phyloP scores from a whole-genome alignment of 2,888 invertebrate genomes.

The Leucophora obtusa region DNA sequence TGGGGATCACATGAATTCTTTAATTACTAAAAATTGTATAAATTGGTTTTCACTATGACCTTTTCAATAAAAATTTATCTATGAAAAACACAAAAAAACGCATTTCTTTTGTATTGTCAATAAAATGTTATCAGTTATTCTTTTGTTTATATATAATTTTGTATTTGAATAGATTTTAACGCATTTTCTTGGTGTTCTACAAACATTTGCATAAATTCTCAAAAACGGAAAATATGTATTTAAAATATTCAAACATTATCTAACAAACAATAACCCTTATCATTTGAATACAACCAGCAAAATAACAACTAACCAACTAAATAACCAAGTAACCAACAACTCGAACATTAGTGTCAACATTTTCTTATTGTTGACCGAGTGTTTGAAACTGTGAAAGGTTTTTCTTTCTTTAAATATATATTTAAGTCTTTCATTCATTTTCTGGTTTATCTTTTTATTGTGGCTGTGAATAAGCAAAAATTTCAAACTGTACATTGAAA shows the following conservation, averaged over 20 bases:
- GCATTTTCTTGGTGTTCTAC: not conserved
- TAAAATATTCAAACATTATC: not conserved
- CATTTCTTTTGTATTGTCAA: not conserved
- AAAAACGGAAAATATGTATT: not conserved
- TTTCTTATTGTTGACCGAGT: not conserved
- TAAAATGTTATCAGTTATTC: not conserved
- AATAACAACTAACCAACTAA: not conserved
- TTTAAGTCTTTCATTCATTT: not conserved
- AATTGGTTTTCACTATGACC: not conserved
- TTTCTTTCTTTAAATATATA: not conserved
- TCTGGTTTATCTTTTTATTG: not conserved
- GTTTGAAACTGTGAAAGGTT: not conserved
- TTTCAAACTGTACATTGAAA: not conserved
- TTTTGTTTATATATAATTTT: not conserved
- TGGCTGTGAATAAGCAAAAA: constrained; percentile 1
- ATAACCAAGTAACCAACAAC: not conserved
- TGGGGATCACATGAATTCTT: too few species aligned
- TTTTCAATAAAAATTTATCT: not conserved
- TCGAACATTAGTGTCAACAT: constrained; percentile 1
- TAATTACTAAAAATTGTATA: not conserved
- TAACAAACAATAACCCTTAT: not conserved
- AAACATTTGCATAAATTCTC: not conserved
- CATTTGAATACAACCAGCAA: not conserved
- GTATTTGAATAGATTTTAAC: not conserved
- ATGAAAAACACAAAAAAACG: not conserved